Evolutionary conservation across 2,888 invertebrate species (phyloP), one percentile per base, ranked within the genome.

Genomic region (Cheilosia soror): DNA sequence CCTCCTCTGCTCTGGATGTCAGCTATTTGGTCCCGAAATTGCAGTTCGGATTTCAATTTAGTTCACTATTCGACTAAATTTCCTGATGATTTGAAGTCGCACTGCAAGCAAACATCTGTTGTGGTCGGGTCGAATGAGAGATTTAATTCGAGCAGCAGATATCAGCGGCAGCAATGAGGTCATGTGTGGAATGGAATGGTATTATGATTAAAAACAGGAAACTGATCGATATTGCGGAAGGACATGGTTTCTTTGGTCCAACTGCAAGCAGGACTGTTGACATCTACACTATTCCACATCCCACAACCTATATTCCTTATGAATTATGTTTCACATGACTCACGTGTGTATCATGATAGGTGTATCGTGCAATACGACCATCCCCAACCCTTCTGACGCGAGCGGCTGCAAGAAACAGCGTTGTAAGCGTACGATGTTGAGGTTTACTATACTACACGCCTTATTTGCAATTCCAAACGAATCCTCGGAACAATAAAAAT

Each of bases 401-500:
- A 20, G 20, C 20, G 20, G 29, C 27, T 57, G 40, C 37, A 68
- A 37, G 29, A 44, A 51, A 73, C 58, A 68, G 40, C 63, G 40
- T 68, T 83, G 75, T 84, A 71, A 85, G 80, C 80, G 58, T 76
- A 72, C 49, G 55, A 72, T 76, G 66, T 66, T 79, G 65, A 55
- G 80, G 79, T 71, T 78, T 78, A 15, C 5, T 37, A 40, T 55
- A 40, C 62, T 57, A 58, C 37, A 73, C 44, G 42, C 20, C 83
- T 79, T 80, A 76, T 80, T 85, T 85, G 75, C 25, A 47, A 85
- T 80, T 85, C 85, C 44, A 62, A 62, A 80, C 71, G 71, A 66
- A 55, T 85, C 71, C 31, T 62, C 40, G 49, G 60, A 80, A 85
- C 81, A 85, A 85, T 85, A 85, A 85, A 85, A 81, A 72, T 85